These are phyloP conservation scores for Drosophila lacicola DNA, from an alignment of 2,888 invertebrate species.

Conservation along the genomic window DNA sequence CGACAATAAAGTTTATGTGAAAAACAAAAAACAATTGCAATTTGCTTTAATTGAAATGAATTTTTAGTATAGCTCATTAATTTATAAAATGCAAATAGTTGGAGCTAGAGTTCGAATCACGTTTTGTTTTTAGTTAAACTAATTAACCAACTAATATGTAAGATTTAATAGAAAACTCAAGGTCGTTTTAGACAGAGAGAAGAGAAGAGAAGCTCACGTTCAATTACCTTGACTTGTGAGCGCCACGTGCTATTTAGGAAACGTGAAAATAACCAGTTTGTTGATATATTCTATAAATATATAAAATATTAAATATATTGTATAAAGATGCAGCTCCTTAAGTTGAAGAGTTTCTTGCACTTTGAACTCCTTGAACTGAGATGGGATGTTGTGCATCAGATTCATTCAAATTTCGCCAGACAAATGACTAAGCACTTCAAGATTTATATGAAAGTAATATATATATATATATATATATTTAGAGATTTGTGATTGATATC, in stretches of 20 bases:
- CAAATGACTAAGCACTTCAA: not conserved
- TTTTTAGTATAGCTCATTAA: constrained; percentile 8
- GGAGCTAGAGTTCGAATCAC: constrained; percentile 32
- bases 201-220: constrained; percentile 33
- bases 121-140: constrained; percentile 32
- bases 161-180: constrained; percentile 54
- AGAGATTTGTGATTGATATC: constrained; percentile 25
- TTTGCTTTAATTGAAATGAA: constrained; percentile 24
- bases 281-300: no score
- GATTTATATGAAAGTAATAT: not conserved
- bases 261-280: constrained; percentile 36
- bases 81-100: constrained; percentile 47
- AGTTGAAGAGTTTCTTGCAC: no score
- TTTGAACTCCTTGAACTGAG: not conserved
- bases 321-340: not conserved
- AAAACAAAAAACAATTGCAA: constrained; percentile 11
- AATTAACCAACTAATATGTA: no score
- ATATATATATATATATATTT: constrained; percentile 12
- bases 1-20: constrained; percentile 48
- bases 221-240: constrained; percentile 53
- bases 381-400: not conserved
- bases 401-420: not conserved
- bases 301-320: no score
- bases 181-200: constrained; percentile 48
- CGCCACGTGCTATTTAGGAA: constrained; percentile 60